Conservation (phyloP, 2,888 invertebrate genomes). For the Agapetus fuscipes region DNA sequence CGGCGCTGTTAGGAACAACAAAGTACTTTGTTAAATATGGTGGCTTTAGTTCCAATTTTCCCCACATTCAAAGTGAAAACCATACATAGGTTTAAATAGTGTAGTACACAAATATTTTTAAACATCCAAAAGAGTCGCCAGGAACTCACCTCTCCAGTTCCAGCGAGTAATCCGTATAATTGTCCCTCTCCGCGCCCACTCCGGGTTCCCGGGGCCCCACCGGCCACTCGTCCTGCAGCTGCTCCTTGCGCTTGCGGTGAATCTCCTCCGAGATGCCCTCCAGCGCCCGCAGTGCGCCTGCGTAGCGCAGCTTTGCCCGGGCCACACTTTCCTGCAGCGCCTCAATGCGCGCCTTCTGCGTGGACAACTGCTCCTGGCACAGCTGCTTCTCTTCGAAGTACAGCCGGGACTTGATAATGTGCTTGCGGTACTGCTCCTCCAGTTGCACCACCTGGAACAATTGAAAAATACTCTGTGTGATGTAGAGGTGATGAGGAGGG, state of each 20-base stretch:
- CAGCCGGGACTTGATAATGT: slow-evolving; percentile 76
- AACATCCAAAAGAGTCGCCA: too few relatives aligned
- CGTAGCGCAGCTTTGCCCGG: slow-evolving; percentile 71
- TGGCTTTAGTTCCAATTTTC: too few relatives aligned
- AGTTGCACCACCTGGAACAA: slow-evolving; percentile 57
- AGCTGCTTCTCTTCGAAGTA: slow-evolving; percentile 87
- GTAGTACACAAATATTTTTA: too few relatives aligned
- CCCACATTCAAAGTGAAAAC: too few relatives aligned
- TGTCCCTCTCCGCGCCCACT: slow-evolving; percentile 59
- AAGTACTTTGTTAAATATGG: too few relatives aligned
- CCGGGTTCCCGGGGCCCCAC: slow-evolving; percentile 58
- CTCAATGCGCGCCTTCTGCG: slow-evolving; percentile 77
- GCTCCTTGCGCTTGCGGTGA: slow-evolving; percentile 57
- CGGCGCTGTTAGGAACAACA: too few relatives aligned
- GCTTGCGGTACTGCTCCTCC: slow-evolving; percentile 73
- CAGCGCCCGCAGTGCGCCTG: slow-evolving; percentile 70
- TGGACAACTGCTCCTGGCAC: slow-evolving; percentile 75
- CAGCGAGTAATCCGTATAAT: slow-evolving; percentile 13
- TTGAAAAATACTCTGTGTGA: too few relatives aligned
- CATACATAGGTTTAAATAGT: too few relatives aligned
- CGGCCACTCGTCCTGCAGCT: slow-evolving; percentile 35
- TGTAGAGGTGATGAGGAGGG: too few relatives aligned
- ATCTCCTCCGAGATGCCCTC: slow-evolving; percentile 91
- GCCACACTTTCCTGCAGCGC: slow-evolving; percentile 70
- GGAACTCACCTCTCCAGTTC: slow-evolving; percentile 16